Evolutionary conservation across 2,888 invertebrate genomes (phyloP).

Genomic region (Acleris laterana): DNA sequence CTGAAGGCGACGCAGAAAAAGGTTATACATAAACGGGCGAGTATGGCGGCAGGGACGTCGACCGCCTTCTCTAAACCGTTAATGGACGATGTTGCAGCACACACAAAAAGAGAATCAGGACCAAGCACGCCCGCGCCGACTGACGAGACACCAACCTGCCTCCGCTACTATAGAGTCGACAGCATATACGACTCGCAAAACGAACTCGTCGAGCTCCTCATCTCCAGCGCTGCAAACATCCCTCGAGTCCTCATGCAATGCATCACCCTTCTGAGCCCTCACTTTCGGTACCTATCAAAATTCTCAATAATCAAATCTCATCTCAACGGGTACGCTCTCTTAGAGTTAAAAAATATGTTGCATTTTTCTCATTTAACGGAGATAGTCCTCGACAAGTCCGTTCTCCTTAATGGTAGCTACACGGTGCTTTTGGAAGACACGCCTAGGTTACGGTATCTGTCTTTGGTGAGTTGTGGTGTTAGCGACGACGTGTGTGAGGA

Average conservation of each 20-base stretch:
- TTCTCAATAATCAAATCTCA: slow-evolving; percentile 50
- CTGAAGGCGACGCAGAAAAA: slow-evolving; percentile 41
- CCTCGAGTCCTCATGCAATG: slow-evolving; percentile 54
- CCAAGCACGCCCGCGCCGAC: too few species aligned
- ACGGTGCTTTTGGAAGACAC: slow-evolving; percentile 48
- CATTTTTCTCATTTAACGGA: slow-evolving; percentile 53
- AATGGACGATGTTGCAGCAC: too few species aligned
- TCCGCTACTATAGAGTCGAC: slow-evolving; percentile 37
- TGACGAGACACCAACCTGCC: too few species aligned
- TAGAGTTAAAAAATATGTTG: slow-evolving; percentile 57
- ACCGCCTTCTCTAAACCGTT: too few species aligned
- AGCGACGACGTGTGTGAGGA: slow-evolving; percentile 52
- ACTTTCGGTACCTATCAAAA: slow-evolving; percentile 47
- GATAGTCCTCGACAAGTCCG: slow-evolving; percentile 56
- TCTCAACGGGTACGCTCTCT: slow-evolving; percentile 50
- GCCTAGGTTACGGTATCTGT: slow-evolving; percentile 49
- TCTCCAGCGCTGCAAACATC: slow-evolving; percentile 44
- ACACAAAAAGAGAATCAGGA: too few species aligned
- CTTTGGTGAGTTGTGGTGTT: slow-evolving; percentile 58
- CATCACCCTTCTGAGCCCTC: slow-evolving; percentile 46
- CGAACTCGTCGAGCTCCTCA: slow-evolving; percentile 51
- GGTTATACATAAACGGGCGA: slow-evolving; percentile 37
- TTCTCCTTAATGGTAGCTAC: slow-evolving; percentile 50
- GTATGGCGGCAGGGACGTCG: slow-evolving; percentile 24
- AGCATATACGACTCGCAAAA: slow-evolving; percentile 51